Evolutionary conservation across 1,140 invertebrate species (phyloP).

Genomic region (Cherax destructor): DNA sequence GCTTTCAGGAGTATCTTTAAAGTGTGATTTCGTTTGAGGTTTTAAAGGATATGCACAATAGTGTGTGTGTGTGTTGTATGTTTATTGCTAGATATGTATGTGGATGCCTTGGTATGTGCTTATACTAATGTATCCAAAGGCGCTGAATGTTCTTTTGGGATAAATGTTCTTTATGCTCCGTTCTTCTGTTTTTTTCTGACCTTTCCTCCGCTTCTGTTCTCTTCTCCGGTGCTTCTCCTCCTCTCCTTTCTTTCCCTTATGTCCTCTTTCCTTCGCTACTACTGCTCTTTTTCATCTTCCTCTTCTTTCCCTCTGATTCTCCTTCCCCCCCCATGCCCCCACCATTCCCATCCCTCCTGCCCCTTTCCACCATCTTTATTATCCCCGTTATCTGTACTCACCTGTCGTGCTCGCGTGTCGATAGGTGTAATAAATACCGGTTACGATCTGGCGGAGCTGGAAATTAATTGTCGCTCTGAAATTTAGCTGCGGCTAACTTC

Average conservation of each 20-base stretch:
- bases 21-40: too few species aligned
- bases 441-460: slow-evolving; percentile 4
- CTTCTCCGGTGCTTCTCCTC: not conserved
- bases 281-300: not conserved
- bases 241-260: not conserved
- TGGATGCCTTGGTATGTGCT: too few species aligned
- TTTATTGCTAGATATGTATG: too few species aligned
- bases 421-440: slow-evolving; percentile 51
- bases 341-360: not conserved
- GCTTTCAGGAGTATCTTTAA: too few species aligned
- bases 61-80: too few species aligned
- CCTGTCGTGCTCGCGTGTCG: slow-evolving; percentile 35
- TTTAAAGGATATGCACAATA: too few species aligned
- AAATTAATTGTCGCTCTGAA: slow-evolving; percentile 25
- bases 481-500: slow-evolving; percentile 31
- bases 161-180: too few species aligned
- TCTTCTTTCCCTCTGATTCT: not conserved
- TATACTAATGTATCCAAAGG: too few species aligned
- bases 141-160: too few species aligned
- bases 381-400: not conserved
- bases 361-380: not conserved
- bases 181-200: too few species aligned
- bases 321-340: not conserved
- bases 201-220: too few species aligned
- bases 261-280: not conserved